Evolutionary conservation across 2,888 invertebrate species (phyloP), one percentile per base, ranked within the genome.

Genomic region (Nomada lathburiana): DNA sequence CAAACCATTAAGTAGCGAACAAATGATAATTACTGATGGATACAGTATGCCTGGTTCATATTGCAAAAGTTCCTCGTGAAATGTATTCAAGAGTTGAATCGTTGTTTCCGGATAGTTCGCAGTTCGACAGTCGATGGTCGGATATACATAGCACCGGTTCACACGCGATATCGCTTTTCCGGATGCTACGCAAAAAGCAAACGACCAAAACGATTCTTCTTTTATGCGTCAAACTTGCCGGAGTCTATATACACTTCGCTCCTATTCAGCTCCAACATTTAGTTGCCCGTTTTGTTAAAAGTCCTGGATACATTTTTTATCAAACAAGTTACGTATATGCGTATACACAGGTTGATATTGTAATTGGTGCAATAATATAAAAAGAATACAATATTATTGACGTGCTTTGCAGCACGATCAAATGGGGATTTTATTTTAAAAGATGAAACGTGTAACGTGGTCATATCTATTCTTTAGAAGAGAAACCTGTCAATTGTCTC

Each of bases 51-150:
- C 20, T 36, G 50, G 20, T 47, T 57, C 53, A 65, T 81, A 80
- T 77, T 59, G 73, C 44, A 70, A 79, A 84, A 78, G 64, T 79
- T 36, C 18, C 20, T 26, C 42, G 80, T 53, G 26, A 55, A 76
- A 84, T 82, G 59, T 75, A 63, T 73, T 76, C 72, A 72, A 76
- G 72, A 65, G 68, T 75, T 42, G 59, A 72, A 67, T 79, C 64
- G 64, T 63, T 68, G 64, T 83, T 80, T 69, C 42, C 72, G 70
- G 62, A 65, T 73, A 76, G 71, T 80, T 83, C 53, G 18, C 26
- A 76, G 70, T 70, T 80, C 47, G 74, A 29, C 62, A 70, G 60
- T 70, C 70, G 70, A 60, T 70, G 29, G 55, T 57, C 68, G 57
- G 20, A 44, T 60, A 63, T 52, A 57, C 52, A n/a, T 63, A 23